Conservation (phyloP, 2,797 vertebrate species). For the Acestrorhynchus altus region DNA sequence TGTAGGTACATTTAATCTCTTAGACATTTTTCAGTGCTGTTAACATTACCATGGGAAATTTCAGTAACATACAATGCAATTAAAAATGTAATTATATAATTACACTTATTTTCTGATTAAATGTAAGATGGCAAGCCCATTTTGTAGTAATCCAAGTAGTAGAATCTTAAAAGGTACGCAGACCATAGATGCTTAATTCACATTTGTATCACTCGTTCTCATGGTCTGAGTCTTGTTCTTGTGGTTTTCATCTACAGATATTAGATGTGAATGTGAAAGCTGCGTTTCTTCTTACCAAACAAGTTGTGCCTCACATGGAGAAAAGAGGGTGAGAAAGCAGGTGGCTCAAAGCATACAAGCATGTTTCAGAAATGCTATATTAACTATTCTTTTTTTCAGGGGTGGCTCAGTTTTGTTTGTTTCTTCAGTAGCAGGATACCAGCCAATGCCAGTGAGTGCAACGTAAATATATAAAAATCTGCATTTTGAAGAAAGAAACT, state of each 20-base stretch:
- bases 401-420: conserved; percentile 88
- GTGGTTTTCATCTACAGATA: conserved; percentile 70
- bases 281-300: conserved; percentile 81
- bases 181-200: background rate
- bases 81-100: background rate
- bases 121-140: too few species aligned
- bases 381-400: conserved; percentile 69
- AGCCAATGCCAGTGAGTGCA: conserved; percentile 75
- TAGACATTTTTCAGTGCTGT: too few species aligned
- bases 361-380: background rate
- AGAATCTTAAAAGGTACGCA: background rate
- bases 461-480: background rate
- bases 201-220: background rate
- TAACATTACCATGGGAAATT: too few species aligned
- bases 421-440: conserved; percentile 83
- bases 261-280: conserved; percentile 86
- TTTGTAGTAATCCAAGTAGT: background rate
- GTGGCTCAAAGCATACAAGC: background rate
- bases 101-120: too few species aligned
- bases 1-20: too few species aligned
- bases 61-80: too few species aligned
- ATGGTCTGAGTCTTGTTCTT: background rate
- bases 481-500: background rate
- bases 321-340: conserved; percentile 81
- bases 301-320: conserved; percentile 86